A percentile compares a stretch with the other conserved stretches of the same genome.
Conservation (phyloP, 2,797 vertebrate genomes). For the Oreochromis grahami region DNA sequence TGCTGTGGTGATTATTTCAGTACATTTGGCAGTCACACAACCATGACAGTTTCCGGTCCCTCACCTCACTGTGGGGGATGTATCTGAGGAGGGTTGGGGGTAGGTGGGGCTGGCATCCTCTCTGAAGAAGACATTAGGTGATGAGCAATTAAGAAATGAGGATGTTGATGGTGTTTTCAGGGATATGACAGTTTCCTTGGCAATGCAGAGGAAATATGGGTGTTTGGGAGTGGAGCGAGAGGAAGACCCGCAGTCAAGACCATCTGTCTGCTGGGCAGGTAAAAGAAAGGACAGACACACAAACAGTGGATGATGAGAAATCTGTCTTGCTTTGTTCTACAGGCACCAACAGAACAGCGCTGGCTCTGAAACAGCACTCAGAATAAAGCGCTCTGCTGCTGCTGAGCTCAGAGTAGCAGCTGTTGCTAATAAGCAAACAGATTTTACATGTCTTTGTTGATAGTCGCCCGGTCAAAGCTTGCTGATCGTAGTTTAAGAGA, state of each 20-base stretch:
- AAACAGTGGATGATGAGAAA: neutral
- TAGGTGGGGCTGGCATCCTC: neutral
- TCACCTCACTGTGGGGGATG: neutral
- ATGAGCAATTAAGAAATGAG: neutral
- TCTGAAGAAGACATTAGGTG: neutral
- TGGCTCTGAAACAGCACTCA: neutral
- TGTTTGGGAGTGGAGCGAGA: constrained; percentile 8
- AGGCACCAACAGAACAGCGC: neutral
- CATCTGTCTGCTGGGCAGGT: constrained; percentile 54
- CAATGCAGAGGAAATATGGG: neutral
- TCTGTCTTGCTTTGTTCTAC: neutral
- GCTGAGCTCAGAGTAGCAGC: neutral
- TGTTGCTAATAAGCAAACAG: neutral
- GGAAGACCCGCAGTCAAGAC: constrained; percentile 58
- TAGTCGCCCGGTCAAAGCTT: neutral
- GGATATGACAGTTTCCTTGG: neutral
- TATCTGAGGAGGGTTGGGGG: neutral
- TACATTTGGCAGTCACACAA: neutral
- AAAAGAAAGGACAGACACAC: neutral
- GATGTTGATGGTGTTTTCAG: constrained; percentile 16
- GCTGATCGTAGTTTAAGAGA: neutral
- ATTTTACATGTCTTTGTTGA: neutral
- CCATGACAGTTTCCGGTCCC: neutral
- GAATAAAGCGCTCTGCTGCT: neutral
- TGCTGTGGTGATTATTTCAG: neutral